A percentile compares a stretch with the other conserved stretches of the same genome.
phyloP scores from a whole-genome alignment of 2,888 invertebrate genomes.

The Scaptodrosophila latifasciaeformis region DNA sequence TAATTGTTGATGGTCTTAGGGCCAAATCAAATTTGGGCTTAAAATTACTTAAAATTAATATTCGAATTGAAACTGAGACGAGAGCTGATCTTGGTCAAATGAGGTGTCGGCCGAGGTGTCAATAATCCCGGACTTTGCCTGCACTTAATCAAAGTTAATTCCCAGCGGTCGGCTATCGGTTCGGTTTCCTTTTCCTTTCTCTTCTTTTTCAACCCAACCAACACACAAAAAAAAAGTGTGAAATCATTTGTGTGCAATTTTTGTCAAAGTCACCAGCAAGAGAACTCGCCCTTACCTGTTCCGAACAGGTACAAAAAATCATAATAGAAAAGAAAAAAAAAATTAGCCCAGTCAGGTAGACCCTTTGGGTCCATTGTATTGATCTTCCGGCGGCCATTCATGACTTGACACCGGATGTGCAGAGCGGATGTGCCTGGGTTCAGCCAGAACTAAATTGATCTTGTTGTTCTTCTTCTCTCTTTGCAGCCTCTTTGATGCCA shows the following conservation, averaged over 20 bases:
- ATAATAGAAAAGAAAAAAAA: too few species aligned
- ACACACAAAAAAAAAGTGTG: constrained; percentile 28
- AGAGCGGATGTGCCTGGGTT: constrained; percentile 44
- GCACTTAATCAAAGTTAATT: constrained; percentile 68
- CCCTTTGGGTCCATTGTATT: constrained; percentile 31
- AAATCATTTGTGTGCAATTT: constrained; percentile 16
- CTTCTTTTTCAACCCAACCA: constrained; percentile 6
- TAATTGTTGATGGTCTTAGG: constrained; percentile 70
- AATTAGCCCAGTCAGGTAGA: not conserved
- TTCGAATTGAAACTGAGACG: not conserved
- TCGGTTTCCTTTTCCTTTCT: too few species aligned
- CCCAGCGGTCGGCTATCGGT: not conserved
- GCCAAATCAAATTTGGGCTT: constrained; percentile 60
- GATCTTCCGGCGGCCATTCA: constrained; percentile 55
- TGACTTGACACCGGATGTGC: constrained; percentile 27
- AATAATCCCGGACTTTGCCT: constrained; percentile 62
- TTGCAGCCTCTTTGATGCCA: constrained; percentile 84
- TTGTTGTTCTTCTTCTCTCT: constrained; percentile 34
- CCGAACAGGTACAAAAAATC: constrained; percentile 2
- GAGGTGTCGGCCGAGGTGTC: constrained; percentile 51
- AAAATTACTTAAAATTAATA: not conserved
- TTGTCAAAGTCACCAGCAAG: constrained; percentile 48
- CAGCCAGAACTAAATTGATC: constrained; percentile 15
- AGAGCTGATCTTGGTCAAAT: not conserved
- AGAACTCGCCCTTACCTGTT: constrained; percentile 10